A percentile compares a stretch with the other conserved stretches of the same genome.
Evolutionary conservation across 2,888 invertebrate species (phyloP).

Genomic region (Auanema sp.): DNA sequence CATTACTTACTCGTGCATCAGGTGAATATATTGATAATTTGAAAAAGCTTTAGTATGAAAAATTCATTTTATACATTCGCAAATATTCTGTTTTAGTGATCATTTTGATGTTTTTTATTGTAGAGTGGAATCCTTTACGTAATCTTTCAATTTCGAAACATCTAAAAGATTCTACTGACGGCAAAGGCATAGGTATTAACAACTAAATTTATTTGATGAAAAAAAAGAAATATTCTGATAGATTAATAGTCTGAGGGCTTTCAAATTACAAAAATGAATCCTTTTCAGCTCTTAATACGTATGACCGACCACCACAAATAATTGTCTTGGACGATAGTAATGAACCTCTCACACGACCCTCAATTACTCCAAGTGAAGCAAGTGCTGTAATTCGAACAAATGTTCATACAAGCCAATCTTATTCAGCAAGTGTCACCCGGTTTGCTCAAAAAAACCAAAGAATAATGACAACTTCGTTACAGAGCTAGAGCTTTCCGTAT

Average conservation of each 20-base stretch:
- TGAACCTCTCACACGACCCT: constrained; percentile 35
- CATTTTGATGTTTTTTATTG: neutral
- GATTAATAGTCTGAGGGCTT: too few relatives aligned
- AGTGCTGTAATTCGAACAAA: constrained; percentile 37
- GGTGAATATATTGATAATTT: neutral
- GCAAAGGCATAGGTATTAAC: constrained; percentile 4
- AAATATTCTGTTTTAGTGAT: too few relatives aligned
- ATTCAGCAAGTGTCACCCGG: constrained; percentile 39
- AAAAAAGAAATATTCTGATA: too few relatives aligned
- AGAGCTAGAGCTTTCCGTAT: constrained; percentile 60
- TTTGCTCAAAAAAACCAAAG: neutral
- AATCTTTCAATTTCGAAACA: constrained; percentile 26
- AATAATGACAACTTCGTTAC: constrained; percentile 10
- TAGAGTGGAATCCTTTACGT: constrained; percentile 49
- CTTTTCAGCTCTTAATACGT: constrained; percentile 16
- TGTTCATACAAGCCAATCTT: constrained; percentile 47
- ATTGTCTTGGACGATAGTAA: constrained; percentile 42
- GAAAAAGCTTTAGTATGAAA: too few relatives aligned
- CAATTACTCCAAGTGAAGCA: constrained; percentile 40
- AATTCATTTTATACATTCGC: too few relatives aligned
- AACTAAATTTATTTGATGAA: constrained; percentile 5
- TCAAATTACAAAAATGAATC: too few relatives aligned
- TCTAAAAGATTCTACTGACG: constrained; percentile 7
- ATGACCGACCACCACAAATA: constrained; percentile 31
- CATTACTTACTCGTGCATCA: constrained; percentile 43